A percentile compares a stretch with the other conserved stretches of the same genome.
phyloP scores from a whole-genome alignment of 2,888 invertebrate species.

The Parnassius glacialis region DNA sequence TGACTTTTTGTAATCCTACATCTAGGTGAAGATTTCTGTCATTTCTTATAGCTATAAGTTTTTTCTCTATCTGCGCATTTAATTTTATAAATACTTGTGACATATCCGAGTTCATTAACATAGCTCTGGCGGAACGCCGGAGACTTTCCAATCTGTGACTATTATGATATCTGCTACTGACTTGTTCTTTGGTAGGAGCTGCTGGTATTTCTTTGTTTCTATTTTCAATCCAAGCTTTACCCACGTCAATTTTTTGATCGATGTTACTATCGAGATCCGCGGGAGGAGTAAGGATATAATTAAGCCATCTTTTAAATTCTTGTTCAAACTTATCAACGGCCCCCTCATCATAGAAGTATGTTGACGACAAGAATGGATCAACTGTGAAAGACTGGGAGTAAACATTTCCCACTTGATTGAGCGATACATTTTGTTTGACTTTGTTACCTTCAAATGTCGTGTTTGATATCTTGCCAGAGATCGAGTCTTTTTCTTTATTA shows the following conservation, averaged over 20 bases:
- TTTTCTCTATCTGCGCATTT: slow-evolving; percentile 86
- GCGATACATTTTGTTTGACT: slow-evolving; percentile 61
- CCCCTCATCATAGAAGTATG: slow-evolving; percentile 84
- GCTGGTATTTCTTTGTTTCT: slow-evolving; percentile 83
- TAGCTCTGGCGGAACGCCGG: slow-evolving; percentile 83
- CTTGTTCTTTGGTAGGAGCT: slow-evolving; percentile 86
- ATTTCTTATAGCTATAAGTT: slow-evolving; percentile 85
- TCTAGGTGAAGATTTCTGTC: slow-evolving; percentile 92
- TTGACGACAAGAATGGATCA: slow-evolving; percentile 85
- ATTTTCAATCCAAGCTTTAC: slow-evolving; percentile 88
- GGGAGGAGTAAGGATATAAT: slow-evolving; percentile 88
- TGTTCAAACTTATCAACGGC: slow-evolving; percentile 85
- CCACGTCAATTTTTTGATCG: slow-evolving; percentile 85
- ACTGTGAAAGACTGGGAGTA: slow-evolving; percentile 77
- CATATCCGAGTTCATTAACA: slow-evolving; percentile 83
- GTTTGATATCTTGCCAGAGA: slow-evolving; percentile 43
- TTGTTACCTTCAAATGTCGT: slow-evolving; percentile 60
- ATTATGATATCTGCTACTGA: slow-evolving; percentile 85
- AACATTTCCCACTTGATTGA: slow-evolving; percentile 63
- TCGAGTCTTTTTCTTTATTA: slow-evolving; percentile 47
- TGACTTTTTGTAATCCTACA: slow-evolving; percentile 88
- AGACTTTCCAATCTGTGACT: slow-evolving; percentile 84
- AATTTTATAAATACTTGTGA: slow-evolving; percentile 84
- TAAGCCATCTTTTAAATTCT: slow-evolving; percentile 89
- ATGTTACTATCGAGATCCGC: slow-evolving; percentile 84